These are phyloP conservation scores for Mustela lutreola DNA, from an alignment of 2,113 vertebrate genomes.

Conservation along the genomic window DNA sequence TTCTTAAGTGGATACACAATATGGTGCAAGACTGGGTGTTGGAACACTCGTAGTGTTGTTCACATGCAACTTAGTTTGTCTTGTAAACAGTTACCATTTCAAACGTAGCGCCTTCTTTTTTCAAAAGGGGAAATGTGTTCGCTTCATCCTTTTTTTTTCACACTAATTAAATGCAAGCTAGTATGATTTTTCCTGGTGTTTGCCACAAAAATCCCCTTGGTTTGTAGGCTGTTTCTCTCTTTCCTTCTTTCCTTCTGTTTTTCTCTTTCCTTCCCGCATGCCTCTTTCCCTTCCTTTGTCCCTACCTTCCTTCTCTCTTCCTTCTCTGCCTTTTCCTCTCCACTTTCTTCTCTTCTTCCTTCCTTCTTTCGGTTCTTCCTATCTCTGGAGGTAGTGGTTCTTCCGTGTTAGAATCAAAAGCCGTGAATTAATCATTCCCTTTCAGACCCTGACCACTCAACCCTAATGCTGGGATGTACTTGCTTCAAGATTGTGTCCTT, in stretches of 20 bases:
- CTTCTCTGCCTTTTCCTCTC: not conserved
- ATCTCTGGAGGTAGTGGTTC: not conserved
- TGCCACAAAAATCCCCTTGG: not conserved
- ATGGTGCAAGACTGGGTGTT: slow-evolving; percentile 1
- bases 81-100: slow-evolving; percentile 75
- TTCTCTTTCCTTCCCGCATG: too few relatives aligned
- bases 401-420: not conserved
- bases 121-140: slow-evolving; percentile 21
- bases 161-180: slow-evolving; percentile 65
- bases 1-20: slow-evolving; percentile 81
- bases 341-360: not conserved
- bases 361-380: not conserved
- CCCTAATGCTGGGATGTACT: not conserved
- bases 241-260: not conserved
- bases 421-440: not conserved
- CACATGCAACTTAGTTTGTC: slow-evolving; percentile 67
- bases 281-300: not conserved
- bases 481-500: not conserved
- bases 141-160: slow-evolving; percentile 3
- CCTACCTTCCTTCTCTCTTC: too few relatives aligned
- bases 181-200: not conserved
- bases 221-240: not conserved
- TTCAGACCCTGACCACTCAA: not conserved
- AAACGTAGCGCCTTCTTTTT: slow-evolving; percentile 26
- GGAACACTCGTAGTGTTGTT: slow-evolving; percentile 28